Conservation (phyloP, 2,797 vertebrate species). For the Staurois parvus region DNA sequence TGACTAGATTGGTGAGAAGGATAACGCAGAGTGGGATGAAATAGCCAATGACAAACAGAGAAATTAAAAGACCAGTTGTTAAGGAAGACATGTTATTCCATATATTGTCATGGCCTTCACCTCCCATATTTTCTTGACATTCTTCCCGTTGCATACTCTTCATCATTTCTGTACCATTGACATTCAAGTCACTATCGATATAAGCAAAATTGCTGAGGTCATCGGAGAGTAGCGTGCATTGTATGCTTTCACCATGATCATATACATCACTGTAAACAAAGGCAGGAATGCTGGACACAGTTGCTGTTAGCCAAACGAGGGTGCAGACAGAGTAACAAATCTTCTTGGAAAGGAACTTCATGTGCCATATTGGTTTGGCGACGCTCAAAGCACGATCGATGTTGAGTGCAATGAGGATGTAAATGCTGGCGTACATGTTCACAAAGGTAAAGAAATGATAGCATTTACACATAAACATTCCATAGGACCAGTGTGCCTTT, state of each 20-base stretch:
- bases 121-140: not conserved
- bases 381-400: constrained; percentile 36
- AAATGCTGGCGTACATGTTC: constrained; percentile 50
- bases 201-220: not conserved
- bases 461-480: constrained; percentile 2
- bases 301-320: constrained; percentile 16
- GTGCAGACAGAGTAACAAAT: constrained; percentile 21
- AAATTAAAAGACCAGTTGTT: not conserved
- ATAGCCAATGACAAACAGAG: constrained; percentile 14
- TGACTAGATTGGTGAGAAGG: constrained; percentile 17
- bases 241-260: not conserved
- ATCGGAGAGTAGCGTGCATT: not conserved
- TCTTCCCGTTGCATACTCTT: not conserved
- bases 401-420: constrained; percentile 34
- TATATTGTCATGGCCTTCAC: too few species aligned
- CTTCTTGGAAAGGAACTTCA: constrained; percentile 12
- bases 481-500: constrained; percentile 22
- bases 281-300: not conserved
- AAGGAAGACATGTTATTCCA: not conserved
- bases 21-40: constrained; percentile 40
- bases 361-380: constrained; percentile 49
- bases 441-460: constrained; percentile 20
- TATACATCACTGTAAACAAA: constrained; percentile 2
- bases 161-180: accelerated
- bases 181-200: not conserved